Evolutionary conservation across 2,888 invertebrate genomes (phyloP).

Genomic region (Metallyticus violacea): DNA sequence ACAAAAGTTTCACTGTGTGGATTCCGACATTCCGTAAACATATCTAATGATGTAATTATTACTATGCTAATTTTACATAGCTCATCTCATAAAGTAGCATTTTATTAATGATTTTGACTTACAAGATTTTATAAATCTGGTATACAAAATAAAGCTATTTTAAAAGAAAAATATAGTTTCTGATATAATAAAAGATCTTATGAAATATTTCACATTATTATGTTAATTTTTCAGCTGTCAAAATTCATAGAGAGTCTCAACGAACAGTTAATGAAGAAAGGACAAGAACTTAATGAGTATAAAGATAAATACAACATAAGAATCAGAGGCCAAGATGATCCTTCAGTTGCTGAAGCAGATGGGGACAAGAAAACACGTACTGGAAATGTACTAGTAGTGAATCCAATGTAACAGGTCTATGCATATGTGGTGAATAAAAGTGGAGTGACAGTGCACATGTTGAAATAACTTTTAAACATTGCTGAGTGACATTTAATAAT

Average conservation of each 20-base stretch:
- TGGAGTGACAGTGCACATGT: neutral
- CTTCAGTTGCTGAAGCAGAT: constrained; percentile 35
- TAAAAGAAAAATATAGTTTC: too few species aligned
- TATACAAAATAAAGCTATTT: too few species aligned
- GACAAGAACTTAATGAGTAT: constrained; percentile 86
- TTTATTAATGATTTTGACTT: too few species aligned
- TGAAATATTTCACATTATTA: neutral
- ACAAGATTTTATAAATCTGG: too few species aligned
- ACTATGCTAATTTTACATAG: too few species aligned
- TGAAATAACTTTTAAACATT: neutral
- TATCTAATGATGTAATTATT: too few species aligned
- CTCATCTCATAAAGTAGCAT: too few species aligned
- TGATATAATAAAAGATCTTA: too few species aligned
- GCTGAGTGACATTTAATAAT: neutral
- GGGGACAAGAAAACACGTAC: constrained; percentile 30
- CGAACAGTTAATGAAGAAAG: constrained; percentile 81
- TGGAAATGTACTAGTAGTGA: constrained; percentile 30
- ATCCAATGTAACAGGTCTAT: constrained; percentile 9
- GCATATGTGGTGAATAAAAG: neutral
- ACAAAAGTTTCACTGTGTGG: too few species aligned
- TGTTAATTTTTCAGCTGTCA: constrained; percentile 57
- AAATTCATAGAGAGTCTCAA: constrained; percentile 76
- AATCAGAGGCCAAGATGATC: constrained; percentile 65
- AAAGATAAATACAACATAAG: constrained; percentile 87
- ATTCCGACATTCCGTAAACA: too few species aligned